These are phyloP conservation scores for Drosophila serrata DNA, from an alignment of 1,140 invertebrate species.

Conservation along the genomic window DNA sequence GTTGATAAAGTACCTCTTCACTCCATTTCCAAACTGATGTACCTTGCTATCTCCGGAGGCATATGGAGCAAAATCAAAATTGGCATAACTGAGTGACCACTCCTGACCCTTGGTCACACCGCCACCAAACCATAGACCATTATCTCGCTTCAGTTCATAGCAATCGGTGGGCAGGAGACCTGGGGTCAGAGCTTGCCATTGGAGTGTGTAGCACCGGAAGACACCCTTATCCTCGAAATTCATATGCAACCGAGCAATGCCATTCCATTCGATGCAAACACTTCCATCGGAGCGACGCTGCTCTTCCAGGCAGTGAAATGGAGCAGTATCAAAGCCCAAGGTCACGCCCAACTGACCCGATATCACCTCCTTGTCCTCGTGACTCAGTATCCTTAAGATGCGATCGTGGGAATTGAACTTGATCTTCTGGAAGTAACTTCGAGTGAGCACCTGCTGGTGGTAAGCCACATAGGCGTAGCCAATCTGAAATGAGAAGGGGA, in stretches of 20 bases:
- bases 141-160: conserved; percentile 90
- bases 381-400: conserved; percentile 90
- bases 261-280: conserved; percentile 93
- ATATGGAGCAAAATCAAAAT: conserved; percentile 91
- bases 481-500: conserved; percentile 84
- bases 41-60: conserved; percentile 92
- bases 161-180: conserved; percentile 92
- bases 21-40: conserved; percentile 92
- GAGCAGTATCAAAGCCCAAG: conserved; percentile 87
- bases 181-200: conserved; percentile 91
- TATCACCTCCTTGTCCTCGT: conserved; percentile 90
- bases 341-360: conserved; percentile 89
- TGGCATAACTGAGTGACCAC: conserved; percentile 92
- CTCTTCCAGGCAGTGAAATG: conserved; percentile 90
- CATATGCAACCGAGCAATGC: conserved; percentile 90
- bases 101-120: conserved; percentile 91
- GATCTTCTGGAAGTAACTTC: conserved; percentile 93
- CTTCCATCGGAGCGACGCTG: conserved; percentile 87
- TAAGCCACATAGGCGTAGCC: conserved; percentile 94
- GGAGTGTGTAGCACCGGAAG: conserved; percentile 92
- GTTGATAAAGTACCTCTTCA: conserved; percentile 93
- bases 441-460: conserved; percentile 91
- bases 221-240: conserved; percentile 86
- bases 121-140: conserved; percentile 93
- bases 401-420: conserved; percentile 93